Evolutionary conservation across 2,113 vertebrate species (phyloP).

Genomic region (Istiophorus platypterus): DNA sequence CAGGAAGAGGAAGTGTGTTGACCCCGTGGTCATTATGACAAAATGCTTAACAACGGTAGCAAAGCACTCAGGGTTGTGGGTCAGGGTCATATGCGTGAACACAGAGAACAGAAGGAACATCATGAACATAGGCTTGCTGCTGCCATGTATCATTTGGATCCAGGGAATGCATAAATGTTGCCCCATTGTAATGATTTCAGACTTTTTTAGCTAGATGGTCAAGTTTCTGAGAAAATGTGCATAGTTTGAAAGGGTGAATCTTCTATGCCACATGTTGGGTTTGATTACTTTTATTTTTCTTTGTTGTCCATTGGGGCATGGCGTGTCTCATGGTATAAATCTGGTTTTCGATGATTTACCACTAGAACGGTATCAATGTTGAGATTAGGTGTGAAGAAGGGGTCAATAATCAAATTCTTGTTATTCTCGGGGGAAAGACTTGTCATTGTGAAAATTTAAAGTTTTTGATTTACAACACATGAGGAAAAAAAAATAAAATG

Average conservation of each 20-base stretch:
- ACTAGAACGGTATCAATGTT: neutral
- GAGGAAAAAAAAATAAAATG: neutral
- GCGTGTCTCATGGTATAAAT: neutral
- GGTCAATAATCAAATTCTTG: neutral
- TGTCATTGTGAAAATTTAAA: neutral
- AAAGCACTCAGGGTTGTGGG: conserved; percentile 65
- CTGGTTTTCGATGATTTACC: neutral
- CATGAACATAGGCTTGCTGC: conserved; percentile 3
- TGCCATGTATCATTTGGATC: conserved; percentile 41
- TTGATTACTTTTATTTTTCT: neutral
- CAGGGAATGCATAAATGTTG: conserved; percentile 22
- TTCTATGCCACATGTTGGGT: neutral
- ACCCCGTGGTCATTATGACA: conserved; percentile 73
- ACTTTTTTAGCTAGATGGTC: neutral
- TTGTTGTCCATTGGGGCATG: neutral
- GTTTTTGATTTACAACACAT: conserved; percentile 1
- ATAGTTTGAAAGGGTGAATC: neutral
- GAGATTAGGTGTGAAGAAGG: neutral
- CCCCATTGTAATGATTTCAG: conserved; percentile 3
- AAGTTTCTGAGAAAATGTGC: neutral
- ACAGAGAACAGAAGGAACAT: conserved; percentile 20
- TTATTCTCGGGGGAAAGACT: neutral
- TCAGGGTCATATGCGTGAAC: conserved; percentile 69
- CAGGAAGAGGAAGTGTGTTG: conserved; percentile 75
- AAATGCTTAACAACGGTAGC: conserved; percentile 77